These are phyloP conservation scores for Mythimna vitellina DNA, from an alignment of 2,888 invertebrate species.

Conservation along the genomic window DNA sequence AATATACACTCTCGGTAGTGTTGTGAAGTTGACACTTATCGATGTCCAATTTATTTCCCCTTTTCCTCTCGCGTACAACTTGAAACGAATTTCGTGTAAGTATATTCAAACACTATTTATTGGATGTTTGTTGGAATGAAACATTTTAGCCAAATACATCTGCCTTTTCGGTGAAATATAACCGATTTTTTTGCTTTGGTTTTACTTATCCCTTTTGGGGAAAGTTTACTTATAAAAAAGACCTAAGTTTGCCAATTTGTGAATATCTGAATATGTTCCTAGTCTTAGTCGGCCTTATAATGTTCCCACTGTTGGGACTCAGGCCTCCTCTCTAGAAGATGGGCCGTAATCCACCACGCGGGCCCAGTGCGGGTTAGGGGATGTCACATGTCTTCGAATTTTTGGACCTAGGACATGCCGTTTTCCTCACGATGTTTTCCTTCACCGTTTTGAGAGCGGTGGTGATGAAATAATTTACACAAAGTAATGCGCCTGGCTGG, in stretches of 20 bases:
- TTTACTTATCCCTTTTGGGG: conserved; percentile 3
- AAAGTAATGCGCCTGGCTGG: no score
- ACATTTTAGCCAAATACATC: conserved; percentile 21
- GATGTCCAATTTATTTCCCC: conserved; percentile 52
- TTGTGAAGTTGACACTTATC: conserved; percentile 54
- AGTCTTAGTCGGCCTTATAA: no score
- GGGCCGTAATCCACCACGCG: no score
- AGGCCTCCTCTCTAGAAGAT: no score
- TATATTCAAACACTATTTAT: conserved; percentile 46
- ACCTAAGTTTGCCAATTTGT: not conserved
- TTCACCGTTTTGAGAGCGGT: no score
- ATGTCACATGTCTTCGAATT: no score
- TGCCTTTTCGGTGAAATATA: conserved; percentile 9
- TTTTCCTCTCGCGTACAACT: conserved; percentile 28
- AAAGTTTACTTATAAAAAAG: not conserved
- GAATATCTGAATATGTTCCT: not conserved
- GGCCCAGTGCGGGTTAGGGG: no score
- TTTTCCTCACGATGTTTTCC: no score
- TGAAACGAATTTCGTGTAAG: conserved; percentile 45
- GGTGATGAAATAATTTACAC: no score
- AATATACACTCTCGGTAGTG: conserved; percentile 29
- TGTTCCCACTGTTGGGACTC: no score
- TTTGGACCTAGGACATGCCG: no score
- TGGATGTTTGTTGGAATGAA: conserved; percentile 16
- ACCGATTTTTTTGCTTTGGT: not conserved